Evolutionary conservation across 2,113 vertebrate genomes (phyloP), one percentile per base, ranked within the genome.

Genomic region (Falcunculus frontatus): DNA sequence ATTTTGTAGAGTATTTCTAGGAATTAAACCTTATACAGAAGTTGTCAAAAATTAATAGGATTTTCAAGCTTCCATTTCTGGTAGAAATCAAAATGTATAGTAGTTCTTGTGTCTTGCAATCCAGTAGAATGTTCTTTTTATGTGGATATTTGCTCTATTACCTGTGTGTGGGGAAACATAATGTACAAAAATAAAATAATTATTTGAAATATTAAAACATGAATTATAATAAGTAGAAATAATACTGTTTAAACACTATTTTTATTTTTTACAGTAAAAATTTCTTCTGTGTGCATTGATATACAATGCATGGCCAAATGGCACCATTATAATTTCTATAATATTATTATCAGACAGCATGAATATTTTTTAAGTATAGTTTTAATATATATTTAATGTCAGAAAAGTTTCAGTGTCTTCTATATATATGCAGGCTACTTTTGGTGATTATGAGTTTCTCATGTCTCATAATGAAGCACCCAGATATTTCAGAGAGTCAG

Each of bases 1-100:
- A 22, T 56, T 73, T 70, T 30, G 20, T 41, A 15, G 19, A 47
- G 13, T 91, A 49, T 55, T 81, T 70, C 67, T 22, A 63, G 52
- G 17, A 75, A 22, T 64, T 3, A 9, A 74, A 64, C 16, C 52
- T 65, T 42, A 42, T 39, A 26, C 11, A 30, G 17, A 65, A 73
- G 23, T 6, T 64, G 5, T 30, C 0, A 3, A 55, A 90, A 70
- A 12, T 0, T 3, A 56, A 4, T 12, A 77, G 16, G 4, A 47
- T 91, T 80, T 76, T 77, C 9, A 80, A 57, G 8, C 20, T 79
- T 75, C 22, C 2, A 14, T 56, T 94, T 84, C n/a, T 72, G 25
- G 8, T 59, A 70, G 37, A 87, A 94, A 52, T 42, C 9, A 0
- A 49, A 63, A 9, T 44, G n/a, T 50, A 20, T 50, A 29, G n/a